Base-by-base conservation (phyloP, 2,888 invertebrate genomes). In the Neoitamus cyanurus region DNA sequence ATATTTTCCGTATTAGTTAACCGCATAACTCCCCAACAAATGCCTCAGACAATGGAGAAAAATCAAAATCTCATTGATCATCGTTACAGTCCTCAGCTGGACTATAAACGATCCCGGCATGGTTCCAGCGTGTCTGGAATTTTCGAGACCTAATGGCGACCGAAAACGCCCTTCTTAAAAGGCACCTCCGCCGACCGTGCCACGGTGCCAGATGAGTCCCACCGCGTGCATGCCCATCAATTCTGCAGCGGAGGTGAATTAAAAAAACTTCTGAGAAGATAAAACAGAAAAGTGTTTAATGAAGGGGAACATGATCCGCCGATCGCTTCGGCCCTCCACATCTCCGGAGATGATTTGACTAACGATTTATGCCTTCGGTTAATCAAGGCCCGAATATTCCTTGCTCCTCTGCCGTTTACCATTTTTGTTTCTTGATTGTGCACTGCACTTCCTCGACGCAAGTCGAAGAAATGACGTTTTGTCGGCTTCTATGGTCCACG, bases 61-160 rank as follows among this genome's bases (percentile, higher is more conserved):
- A 82, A 69, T 82, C 82, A 82, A 82, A 82, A 82, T 82, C 82
- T 82, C 82, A 82, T 82, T 82, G 82, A 82, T 82, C 82, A 82
- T 82, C 82, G 82, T 82, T 82, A 69, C 68, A 36, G 37, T 25
- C 37, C 28, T 37, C 69, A 25, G 15, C 69, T 15, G 69, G 82
- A 83, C 72, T 25, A 30, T 75, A 83, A 83, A 83, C 73, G 83
- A 42, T 83, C 83, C 73, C 83, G 72, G 58, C 75, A 83, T 82
- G 86, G 86, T 86, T 84, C 86, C 86, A 85, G 30, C 46, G 15
- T 85, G 86, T 86, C 86, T 86, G 85, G 85, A 82, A 70, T 83
- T 84, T 86, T 58, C 86, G 86, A 86, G 86, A 86, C 86, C 84
- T 86, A 84, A 86, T 86, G 86, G 86, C 86, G 86, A 86, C 86